Base-by-base conservation (phyloP, 2,113 vertebrate species). In the Pangasianodon gigas region DNA sequence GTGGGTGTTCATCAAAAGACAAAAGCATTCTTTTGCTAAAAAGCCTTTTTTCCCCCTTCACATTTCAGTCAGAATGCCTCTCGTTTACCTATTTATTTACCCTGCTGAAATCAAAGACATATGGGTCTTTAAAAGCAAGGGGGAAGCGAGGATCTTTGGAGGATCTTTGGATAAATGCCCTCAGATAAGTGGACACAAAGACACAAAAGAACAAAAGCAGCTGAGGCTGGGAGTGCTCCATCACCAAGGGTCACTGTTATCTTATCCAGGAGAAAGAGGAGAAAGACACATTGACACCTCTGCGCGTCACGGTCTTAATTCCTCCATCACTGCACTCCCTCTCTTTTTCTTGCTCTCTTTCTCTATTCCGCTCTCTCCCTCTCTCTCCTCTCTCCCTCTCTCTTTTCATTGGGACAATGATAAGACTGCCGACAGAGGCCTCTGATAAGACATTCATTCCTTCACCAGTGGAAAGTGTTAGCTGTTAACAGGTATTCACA, bases 181-280 rank as follows among this genome's bases (percentile, higher is more conserved):
- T 89, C 58, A 92, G 89, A 93, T 93, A 93, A 91, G 92, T 93
- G 89, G 87, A 91, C 93, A 93, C 91, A 93, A 90, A 93, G 87
- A 87, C 89, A 93, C 92, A 93, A 92, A 92, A 85, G 89, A 90
- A 93, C 89, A 92, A 91, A 92, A 79, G 91, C 79, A 82, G 52
- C 90, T 44, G 87, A 89, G 71, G 75, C 69, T 84, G 87, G 77
- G 90, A 90, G 91, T 90, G 91, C 90, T 91, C 91, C 92, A 92
- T 93, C 93, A 93, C 89, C 80, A 58, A 89, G 80, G 91, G 84
- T 80, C 88, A 86, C 86, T 91, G 87, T 92, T 93, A 90, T 92
- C 92, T 91, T 92, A 87, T 88, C 88, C 56, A 26, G 79, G 84
- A 91, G 92, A 91, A 91, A 89, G 87, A 92, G 79, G 87, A 91